phyloP scores from a whole-genome alignment of 53 echinoderm and acorn worm species.

The Holothuria scabra region DNA sequence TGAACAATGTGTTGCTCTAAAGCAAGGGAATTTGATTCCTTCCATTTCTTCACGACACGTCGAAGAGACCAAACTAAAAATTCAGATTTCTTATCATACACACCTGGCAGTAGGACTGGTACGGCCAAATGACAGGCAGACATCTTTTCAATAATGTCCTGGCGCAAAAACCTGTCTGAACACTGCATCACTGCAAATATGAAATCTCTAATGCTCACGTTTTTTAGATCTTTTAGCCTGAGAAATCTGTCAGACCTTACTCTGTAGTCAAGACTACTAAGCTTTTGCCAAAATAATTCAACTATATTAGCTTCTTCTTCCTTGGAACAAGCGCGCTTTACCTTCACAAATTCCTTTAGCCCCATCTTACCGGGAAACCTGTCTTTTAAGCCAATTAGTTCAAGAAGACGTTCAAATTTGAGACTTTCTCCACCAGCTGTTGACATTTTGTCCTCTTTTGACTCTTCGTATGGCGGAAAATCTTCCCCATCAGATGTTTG shows the following conservation, averaged over 20 bases:
- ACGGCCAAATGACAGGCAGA: conserved; percentile 17
- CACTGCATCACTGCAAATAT: conserved; percentile 25
- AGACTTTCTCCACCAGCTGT: no score
- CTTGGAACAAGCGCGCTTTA: background rate
- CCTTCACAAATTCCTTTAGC: background rate
- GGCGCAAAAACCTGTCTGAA: conserved; percentile 16
- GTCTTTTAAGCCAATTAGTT: background rate
- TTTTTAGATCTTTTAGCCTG: background rate
- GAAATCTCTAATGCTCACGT: conserved; percentile 9
- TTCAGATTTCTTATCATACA: background rate
- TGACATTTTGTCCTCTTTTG: no score
- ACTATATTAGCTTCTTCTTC: background rate
- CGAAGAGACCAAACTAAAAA: conserved; percentile 20
- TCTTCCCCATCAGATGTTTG: no score
- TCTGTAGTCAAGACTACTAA: conserved; percentile 9
- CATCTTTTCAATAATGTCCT: conserved; percentile 32
- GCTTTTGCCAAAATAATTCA: conserved; percentile 22
- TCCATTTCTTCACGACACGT: conserved; percentile 27
- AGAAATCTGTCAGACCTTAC: background rate
- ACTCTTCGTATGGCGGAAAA: no score
- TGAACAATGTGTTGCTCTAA: conserved; percentile 16
- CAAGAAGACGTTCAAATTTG: background rate
- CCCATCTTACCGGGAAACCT: conserved; percentile 15
- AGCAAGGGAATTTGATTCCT: background rate
- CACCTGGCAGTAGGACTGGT: background rate